phyloP scores from a whole-genome alignment of 2,888 invertebrate species.

The Noctua janthina region DNA sequence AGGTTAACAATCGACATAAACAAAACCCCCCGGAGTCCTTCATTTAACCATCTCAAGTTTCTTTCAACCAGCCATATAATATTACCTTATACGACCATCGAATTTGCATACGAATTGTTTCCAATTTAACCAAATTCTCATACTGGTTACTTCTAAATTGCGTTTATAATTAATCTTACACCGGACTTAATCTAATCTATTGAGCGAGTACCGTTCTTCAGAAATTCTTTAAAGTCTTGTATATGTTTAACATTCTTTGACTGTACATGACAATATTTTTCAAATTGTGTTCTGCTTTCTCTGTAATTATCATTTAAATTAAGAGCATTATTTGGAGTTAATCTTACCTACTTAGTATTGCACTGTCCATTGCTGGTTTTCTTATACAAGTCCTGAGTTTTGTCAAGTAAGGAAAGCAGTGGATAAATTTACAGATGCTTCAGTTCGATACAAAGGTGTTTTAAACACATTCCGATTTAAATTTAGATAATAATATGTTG shows the following conservation, averaged over 20 bases:
- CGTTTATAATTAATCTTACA: constrained; percentile 60
- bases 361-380: constrained; percentile 29
- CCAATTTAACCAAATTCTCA: constrained; percentile 48
- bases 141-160: constrained; percentile 20
- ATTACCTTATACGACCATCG: constrained; percentile 24
- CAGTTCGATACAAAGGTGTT: constrained; percentile 66
- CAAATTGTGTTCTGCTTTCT: constrained; percentile 61
- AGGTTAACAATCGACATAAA: constrained; percentile 49
- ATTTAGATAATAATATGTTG: constrained; percentile 69
- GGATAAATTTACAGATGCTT: constrained; percentile 52
- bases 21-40: constrained; percentile 45
- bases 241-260: constrained; percentile 50
- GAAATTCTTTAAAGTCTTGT: constrained; percentile 22
- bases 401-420: constrained; percentile 8
- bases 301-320: constrained; percentile 65
- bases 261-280: constrained; percentile 36
- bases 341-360: constrained; percentile 26
- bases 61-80: constrained; percentile 25
- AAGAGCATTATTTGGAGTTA: constrained; percentile 50
- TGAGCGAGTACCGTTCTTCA: constrained; percentile 22
- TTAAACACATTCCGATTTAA: constrained; percentile 69
- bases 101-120: constrained; percentile 63
- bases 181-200: constrained; percentile 50
- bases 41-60: constrained; percentile 42
- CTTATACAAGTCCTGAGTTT: rapidly evolving